A percentile compares a stretch with the other conserved stretches of the same genome.
phyloP scores from a whole-genome alignment of 2,888 invertebrate species.

The Melipona bicolor region DNA sequence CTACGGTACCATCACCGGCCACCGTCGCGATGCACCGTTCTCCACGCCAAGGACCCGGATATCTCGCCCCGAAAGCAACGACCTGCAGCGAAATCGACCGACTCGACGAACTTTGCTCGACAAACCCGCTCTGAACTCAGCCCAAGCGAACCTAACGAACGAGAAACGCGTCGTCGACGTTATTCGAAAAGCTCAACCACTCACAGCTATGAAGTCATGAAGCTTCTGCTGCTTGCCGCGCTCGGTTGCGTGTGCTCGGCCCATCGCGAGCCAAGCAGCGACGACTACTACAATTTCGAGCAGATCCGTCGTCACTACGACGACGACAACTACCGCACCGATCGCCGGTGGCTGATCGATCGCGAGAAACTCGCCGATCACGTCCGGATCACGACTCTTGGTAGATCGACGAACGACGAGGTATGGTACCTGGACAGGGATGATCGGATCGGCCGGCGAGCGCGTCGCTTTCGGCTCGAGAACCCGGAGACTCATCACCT shows the following conservation, averaged over 20 bases:
- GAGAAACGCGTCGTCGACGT: background rate
- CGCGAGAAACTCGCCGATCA: background rate
- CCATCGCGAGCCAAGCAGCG: conserved; percentile 53
- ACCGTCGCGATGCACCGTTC: background rate
- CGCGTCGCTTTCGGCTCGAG: conserved; percentile 57
- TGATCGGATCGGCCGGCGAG: background rate
- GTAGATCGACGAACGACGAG: background rate
- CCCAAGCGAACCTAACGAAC: background rate
- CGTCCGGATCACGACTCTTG: background rate
- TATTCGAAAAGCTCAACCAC: background rate
- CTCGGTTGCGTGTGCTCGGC: conserved; percentile 73
- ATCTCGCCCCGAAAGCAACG: background rate
- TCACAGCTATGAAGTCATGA: conserved; percentile 78
- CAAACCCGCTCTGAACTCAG: background rate
- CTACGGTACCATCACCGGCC: background rate
- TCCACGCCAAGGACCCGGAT: background rate
- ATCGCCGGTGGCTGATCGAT: background rate
- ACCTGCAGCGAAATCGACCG: background rate
- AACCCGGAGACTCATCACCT: conserved; percentile 76
- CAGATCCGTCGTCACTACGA: background rate
- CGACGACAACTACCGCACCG: background rate
- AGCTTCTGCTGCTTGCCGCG: conserved; percentile 70
- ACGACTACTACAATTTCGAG: background rate
- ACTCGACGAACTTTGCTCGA: background rate
- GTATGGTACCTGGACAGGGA: background rate